Evolutionary conservation across 2,113 vertebrate genomes (phyloP), one percentile per base, ranked within the genome.

Genomic region (Peromyscus leucopus): DNA sequence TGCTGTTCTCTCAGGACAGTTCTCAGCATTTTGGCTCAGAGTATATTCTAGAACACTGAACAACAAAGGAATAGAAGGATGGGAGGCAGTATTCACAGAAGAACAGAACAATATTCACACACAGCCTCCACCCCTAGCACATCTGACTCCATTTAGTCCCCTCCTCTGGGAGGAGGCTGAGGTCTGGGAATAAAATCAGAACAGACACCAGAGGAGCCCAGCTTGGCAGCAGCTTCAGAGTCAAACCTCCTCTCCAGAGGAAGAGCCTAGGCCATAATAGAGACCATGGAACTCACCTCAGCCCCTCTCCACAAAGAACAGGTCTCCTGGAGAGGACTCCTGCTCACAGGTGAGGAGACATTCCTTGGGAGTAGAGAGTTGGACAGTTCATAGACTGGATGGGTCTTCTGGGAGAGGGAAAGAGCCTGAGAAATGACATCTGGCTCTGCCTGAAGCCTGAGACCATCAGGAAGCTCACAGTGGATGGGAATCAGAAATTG

Each of bases 291-390:
- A 63, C 4, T 24, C 7, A 39, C 61, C 15, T 82, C 65, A 39
- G 88, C 1, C 3, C 1, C 8, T 93, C 15, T 36, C 1, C 3
- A 0, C 65, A 76, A 69, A 39, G 3, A 1, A 7, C 0, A 0
- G 0, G 0, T 28, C 7, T 39, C 33, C 61, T 88, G 92, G 86
- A 17, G 9, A 7, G n/a, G 24, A 24, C 59, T 84, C 13, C 87
- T 96, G 63, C 63, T 85, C 28, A 36, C 82, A 26, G 96, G 97
- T 96, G 39, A 95, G 76, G 8, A 42, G 55, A 26, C 2, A 10
- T 10, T 10, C 15, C 46, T 26, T 65, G 39, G 12, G 36, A 19
- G 6, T 4, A 5, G 48, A 61, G 0, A 0, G 39, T 31, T 55
- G 59, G 46, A 26, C 2, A 33, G 31, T 46, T 31, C 13, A 22